Base-by-base conservation (phyloP, 2,113 vertebrate genomes). In the Marmota monax region DNA sequence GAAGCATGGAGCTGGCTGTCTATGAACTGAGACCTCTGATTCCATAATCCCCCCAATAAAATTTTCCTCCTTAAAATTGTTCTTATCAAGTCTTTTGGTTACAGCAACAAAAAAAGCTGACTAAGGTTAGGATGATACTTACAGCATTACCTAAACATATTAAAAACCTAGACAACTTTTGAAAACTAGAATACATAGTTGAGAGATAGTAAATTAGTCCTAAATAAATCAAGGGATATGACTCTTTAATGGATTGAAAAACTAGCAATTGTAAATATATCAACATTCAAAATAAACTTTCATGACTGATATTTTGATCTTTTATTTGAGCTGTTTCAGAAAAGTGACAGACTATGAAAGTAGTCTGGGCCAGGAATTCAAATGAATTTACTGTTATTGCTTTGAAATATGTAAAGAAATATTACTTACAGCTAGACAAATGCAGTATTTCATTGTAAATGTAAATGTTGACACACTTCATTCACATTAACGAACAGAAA, bases 331-430 rank as follows among this genome's bases (percentile, higher is more conserved):
- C 42, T n/a, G 69, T 69, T 78, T 89, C 34, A 82, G 13, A 90
- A 77, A 14, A 17, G 3, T 56, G 83, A n/a, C 1, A 94, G 10
- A 22, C 23, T 18, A 58, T 58, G 7, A 77, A 73, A 58, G 11
- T 70, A 53, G 9, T 23, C 42, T 63, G 72, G 9, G 6, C 22
- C 79, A 65, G 2, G 27, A 76, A 94, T 48, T 89, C 25, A 95
- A 84, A 70, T 42, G 22, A 6, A 45, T 88, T 11, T 23, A 51
- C 5, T 77, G 5, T 70, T 80, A 77, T 51, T 89, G 7, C 65
- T 91, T 88, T 92, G 29, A 89, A 92, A 61, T 79, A 34, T 32
- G 5, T 76, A 61, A 84, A 16, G 12, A 94, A 90, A 73, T 56
- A 27, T 51, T 63, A 78, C 23, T 58, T 84, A 73, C 16, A 78